Evolutionary conservation across 2,113 vertebrate genomes (phyloP), one percentile per base, ranked within the genome.

Genomic region (Rynchops niger): DNA sequence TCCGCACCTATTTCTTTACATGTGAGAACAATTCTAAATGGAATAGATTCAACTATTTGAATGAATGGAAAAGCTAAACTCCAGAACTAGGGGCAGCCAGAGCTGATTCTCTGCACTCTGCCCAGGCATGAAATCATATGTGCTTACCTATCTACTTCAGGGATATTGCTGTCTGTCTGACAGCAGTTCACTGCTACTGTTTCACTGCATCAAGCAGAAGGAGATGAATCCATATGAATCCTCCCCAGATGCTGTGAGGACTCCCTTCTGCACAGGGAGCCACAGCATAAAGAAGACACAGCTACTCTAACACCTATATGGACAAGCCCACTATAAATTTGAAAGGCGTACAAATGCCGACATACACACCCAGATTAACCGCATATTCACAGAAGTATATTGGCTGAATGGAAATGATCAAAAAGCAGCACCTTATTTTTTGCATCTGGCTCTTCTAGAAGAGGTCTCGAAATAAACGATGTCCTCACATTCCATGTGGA

Each of bases 401-500:
- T 25, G 38, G 5, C 29, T 49, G 11, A 81, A 67, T 11, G 18
- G 55, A 80, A n/a, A 3, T 18, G 2, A 34, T 55, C 12, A 55
- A 71, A 88, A 85, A 45, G 15, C 18, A 29, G 18, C 16, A 61
- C 4, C 49, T 36, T 55, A 11, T 32, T 83, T 86, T 20, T 36
- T 71, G 15, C 9, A 50, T 22, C 11, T 30, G 17, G 6, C 3
- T 85, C 2, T 63, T 88, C 20, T 56, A 59, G 50, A 90, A 65
- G 15, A 58, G 4, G 13, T 22, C 27, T 70, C 0, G 0, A 74
- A 82, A 70, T 17, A 25, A 66, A 43, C 5, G n/a, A 3, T 4
- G 0, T 29, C 18, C 22, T 86, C 79, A 23, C 13, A 45, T 47
- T 85, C 21, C 16, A 12, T 4, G 22, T 26, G 11, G 15, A 72